Evolutionary conservation across 2,113 vertebrate genomes (phyloP).

Genomic region (Archilochus colubris): DNA sequence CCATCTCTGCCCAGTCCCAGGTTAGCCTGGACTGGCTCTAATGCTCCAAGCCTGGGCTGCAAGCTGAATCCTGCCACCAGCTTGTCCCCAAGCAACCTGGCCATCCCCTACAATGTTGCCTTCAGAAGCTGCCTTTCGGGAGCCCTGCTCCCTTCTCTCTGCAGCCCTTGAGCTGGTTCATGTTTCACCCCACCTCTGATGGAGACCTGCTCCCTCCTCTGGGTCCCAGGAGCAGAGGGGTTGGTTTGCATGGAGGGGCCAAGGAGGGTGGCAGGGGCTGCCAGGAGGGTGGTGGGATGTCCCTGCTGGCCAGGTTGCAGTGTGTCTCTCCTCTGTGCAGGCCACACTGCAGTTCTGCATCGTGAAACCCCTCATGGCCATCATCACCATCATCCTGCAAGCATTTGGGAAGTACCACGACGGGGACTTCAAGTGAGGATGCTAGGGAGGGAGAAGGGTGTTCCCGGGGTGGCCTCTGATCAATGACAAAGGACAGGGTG

Average conservation of each 20-base stretch:
- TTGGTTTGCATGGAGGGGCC: rapidly evolving
- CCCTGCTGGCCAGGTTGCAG: background rate
- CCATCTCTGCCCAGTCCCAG: slow-evolving; percentile 39
- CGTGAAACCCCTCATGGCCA: slow-evolving; percentile 94
- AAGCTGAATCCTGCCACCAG: rapidly evolving
- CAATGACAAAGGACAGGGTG: background rate
- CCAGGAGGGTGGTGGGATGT: background rate
- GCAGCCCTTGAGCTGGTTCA: background rate
- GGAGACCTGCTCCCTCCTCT: background rate
- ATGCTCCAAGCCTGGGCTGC: background rate
- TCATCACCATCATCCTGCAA: slow-evolving; percentile 92
- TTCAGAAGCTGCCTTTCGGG: background rate
- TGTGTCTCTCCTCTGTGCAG: slow-evolving; percentile 62
- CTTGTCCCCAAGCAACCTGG: background rate
- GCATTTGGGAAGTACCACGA: slow-evolving; percentile 93
- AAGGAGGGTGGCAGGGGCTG: background rate
- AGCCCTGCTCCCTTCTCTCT: background rate
- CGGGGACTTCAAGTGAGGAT: slow-evolving; percentile 94
- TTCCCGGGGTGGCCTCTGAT: background rate
- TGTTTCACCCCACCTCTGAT: background rate
- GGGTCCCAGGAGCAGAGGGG: background rate
- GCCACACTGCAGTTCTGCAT: slow-evolving; percentile 97
- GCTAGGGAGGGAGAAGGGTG: background rate
- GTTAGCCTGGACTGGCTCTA: background rate
- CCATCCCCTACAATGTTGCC: background rate